A percentile compares a stretch with the other conserved stretches of the same genome.
phyloP scores from a whole-genome alignment of 2,888 invertebrate species.

The Sturmia bella region DNA sequence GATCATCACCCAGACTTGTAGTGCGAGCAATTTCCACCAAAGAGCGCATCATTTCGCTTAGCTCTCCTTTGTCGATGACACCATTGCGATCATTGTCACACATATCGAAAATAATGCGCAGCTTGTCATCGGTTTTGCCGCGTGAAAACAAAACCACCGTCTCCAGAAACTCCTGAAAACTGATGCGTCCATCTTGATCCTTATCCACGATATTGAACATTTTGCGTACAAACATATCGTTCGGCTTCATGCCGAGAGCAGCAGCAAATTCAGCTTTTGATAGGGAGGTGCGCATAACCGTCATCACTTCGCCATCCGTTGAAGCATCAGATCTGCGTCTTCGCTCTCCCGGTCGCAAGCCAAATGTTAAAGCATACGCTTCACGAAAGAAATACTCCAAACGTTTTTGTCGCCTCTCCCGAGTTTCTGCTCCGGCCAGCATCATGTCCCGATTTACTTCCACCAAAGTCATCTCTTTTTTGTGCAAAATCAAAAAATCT shows the following conservation, averaged over 20 bases:
- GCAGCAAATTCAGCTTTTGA: constrained; percentile 96
- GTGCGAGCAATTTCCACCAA: constrained; percentile 96
- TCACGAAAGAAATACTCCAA: constrained; percentile 98
- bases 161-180: constrained; percentile 97
- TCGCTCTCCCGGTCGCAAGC: constrained; percentile 91
- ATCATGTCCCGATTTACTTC: constrained; percentile 91
- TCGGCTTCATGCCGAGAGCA: constrained; percentile 96
- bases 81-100: constrained; percentile 97
- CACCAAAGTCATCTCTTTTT: constrained; percentile 89
- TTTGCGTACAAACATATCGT: constrained; percentile 96
- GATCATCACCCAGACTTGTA: constrained; percentile 93
- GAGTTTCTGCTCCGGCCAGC: constrained; percentile 95
- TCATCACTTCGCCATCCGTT: constrained; percentile 91
- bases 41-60: constrained; percentile 96
- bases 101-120: constrained; percentile 98
- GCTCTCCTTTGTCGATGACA: constrained; percentile 95
- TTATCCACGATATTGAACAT: constrained; percentile 99
- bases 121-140: constrained; percentile 95
- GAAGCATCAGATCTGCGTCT: constrained; percentile 88
- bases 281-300: constrained; percentile 95
- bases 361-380: constrained; percentile 96
- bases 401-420: constrained; percentile 94
- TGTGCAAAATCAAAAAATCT: constrained; percentile 90
- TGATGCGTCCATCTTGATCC: constrained; percentile 95
- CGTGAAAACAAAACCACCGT: constrained; percentile 95